Evolutionary conservation across 1,140 invertebrate genomes (phyloP).

Genomic region (Temnothorax nylanderi): DNA sequence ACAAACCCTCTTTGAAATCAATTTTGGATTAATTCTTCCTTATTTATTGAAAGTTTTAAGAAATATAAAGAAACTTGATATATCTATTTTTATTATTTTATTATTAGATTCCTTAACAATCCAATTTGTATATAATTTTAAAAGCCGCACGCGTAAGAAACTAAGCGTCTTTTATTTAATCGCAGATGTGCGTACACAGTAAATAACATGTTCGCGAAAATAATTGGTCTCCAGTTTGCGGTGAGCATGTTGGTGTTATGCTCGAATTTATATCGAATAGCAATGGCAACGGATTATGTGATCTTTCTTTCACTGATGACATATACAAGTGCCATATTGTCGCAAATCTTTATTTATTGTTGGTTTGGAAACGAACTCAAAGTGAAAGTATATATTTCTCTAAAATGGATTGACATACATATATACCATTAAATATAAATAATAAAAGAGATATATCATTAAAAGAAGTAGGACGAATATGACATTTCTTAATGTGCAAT

Average conservation of each 20-base stretch:
- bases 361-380: constrained; percentile 70
- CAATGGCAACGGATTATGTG: not conserved
- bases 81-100: not conserved
- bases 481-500: not conserved
- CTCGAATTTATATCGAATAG: constrained; percentile 36
- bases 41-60: not conserved
- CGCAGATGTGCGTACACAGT: constrained; percentile 19
- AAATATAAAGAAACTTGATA: not conserved
- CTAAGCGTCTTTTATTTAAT: not conserved
- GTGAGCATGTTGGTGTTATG: constrained; percentile 44
- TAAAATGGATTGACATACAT: not conserved
- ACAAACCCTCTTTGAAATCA: not conserved
- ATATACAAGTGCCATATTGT: constrained; percentile 14
- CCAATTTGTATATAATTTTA: not conserved
- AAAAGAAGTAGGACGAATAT: not conserved
- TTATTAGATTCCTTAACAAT: not conserved
- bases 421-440: not conserved
- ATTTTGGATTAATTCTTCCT: not conserved
- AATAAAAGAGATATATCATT: not conserved
- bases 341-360: constrained; percentile 61
- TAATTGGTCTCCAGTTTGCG: constrained; percentile 40
- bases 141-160: not conserved
- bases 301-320: not conserved
- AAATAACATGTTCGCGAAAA: constrained; percentile 19
- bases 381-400: constrained; percentile 47